Conservation (phyloP, 2,113 vertebrate genomes). For the Aegotheles bennettii region DNA sequence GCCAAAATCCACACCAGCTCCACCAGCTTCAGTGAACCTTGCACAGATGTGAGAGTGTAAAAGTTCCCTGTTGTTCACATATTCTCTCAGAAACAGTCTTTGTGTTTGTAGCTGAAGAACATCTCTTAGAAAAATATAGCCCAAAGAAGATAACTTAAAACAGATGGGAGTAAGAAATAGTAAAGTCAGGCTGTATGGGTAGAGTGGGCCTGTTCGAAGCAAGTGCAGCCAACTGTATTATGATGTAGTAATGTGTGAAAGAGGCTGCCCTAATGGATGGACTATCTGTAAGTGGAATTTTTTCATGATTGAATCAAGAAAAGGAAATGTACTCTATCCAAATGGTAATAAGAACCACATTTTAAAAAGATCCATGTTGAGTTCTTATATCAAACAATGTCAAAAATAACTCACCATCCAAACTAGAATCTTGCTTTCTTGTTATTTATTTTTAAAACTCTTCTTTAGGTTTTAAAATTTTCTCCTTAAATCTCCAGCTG, state of each 20-base stretch:
- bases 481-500: not conserved
- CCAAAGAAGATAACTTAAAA: constrained; percentile 1
- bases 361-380: not conserved
- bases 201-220: not conserved
- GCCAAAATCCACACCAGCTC: not conserved
- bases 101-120: not conserved
- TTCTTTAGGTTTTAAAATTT: not conserved
- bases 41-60: not conserved
- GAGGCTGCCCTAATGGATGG: constrained; percentile 7
- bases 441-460: constrained; percentile 4
- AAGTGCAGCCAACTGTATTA: constrained; percentile 35
- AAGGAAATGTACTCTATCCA: constrained; percentile 41
- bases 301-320: constrained; percentile 46
- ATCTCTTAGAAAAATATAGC: not conserved
- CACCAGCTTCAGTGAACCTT: not conserved
- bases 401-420: constrained; percentile 1
- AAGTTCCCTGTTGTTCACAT: not conserved
- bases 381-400: not conserved
- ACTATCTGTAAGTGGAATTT: constrained; percentile 28
- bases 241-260: constrained; percentile 58
- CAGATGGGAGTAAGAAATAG: constrained; percentile 17
- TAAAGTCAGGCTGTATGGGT: not conserved
- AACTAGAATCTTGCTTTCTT: not conserved
- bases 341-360: constrained; percentile 46
- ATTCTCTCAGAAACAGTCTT: not conserved